Evolutionary conservation across 2,888 invertebrate genomes (phyloP), one percentile per base, ranked within the genome.

Genomic region (Galeruca laticollis): DNA sequence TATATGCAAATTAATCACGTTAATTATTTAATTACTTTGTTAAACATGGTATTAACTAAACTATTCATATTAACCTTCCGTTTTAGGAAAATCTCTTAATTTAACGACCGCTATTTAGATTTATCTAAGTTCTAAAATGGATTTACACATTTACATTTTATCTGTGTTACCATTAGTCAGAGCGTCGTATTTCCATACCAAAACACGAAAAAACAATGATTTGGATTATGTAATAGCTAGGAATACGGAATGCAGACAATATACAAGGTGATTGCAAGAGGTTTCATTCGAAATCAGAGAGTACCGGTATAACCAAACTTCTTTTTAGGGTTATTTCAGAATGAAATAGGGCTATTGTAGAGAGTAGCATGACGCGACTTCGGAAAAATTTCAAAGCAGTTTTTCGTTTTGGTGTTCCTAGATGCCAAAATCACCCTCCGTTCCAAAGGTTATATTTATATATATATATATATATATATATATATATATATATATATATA

Each of bases 151-250:
- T 68, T 63, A 59, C 68, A 68, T 68, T 56, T 47, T 54, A 68
- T 68, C 62, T 63, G 63, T 47, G 51, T 68, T 51, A 51, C 51
- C 57, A 63, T 68, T 68, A 56, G 68, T 68, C 68, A 51, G 49
- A 40, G 57, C 40, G 62, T 68, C 59, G 26, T 51, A 49, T 59
- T 63, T 20, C 15, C 59, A 47, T 31, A 56, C 10, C 56, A 40
- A 10, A 49, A 37, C 18, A 68, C 8, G 59, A 63, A 62, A 15
- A n/a, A 63, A 57, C 57, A 68, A 68, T 59, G 57, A 68, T 68
- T 62, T 59, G 59, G 51, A 68, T 63, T 68, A 63, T 56, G 63
- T 63, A 63, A 68, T 57, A 59, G 31, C 49, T 63, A 31, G 37
- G 57, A 59, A 43, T 26, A 54, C 20, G 54, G 13, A 52, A 43